Base-by-base conservation (phyloP, 92 coral and sea anemone genomes). In the Heliopora coerulea region DNA sequence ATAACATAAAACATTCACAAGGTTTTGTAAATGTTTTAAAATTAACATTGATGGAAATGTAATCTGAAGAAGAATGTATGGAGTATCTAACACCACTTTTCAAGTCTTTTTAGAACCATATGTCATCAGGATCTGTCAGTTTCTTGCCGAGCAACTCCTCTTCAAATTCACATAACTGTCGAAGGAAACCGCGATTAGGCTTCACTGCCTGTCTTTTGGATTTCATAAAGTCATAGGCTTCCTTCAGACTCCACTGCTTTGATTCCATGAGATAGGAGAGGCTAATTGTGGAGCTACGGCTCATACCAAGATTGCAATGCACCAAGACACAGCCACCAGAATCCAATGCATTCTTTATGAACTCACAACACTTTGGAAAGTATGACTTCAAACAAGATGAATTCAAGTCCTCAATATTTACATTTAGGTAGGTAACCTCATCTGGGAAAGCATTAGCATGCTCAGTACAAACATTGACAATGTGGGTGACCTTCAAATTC, bases 221-320 rank as follows among this genome's bases (percentile, higher is more conserved):
- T 59, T 87, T 90, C 54, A 95, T 79, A 65, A 81, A 91, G 58
- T 90, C 97, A 50, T 90, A 68, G 13, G 99, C 97, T 3, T 68
- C 67, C 62, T 84, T 84, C 46, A 95, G 72, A 34, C 82, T 86
- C 96, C 95, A 95, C 15, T 85, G 82, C 24, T 84, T 78, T 27
- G 91, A 81, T 49, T 95, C 86, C 83, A 95, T 95, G 21, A 95
- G 80, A 80, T 95, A 95, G 20, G 96, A 84, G 50, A 95, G 80
- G 10, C 84, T 83, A 34, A 91, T 80, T 10, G 99, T 88, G 1
- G 99, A 95, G 57, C 99, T 95, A 31, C 99, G 88, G 54, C 99
- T 95, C 44, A 95, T 96, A 18, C 99, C 99, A 32, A 95, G 83
- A 77, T 95, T 91, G 52, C 99, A 95, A 68, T 95, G 99, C 8